Evolutionary conservation across 2,888 invertebrate genomes (phyloP), one percentile per base, ranked within the genome.

Genomic region (Argyresthia goedartella): DNA sequence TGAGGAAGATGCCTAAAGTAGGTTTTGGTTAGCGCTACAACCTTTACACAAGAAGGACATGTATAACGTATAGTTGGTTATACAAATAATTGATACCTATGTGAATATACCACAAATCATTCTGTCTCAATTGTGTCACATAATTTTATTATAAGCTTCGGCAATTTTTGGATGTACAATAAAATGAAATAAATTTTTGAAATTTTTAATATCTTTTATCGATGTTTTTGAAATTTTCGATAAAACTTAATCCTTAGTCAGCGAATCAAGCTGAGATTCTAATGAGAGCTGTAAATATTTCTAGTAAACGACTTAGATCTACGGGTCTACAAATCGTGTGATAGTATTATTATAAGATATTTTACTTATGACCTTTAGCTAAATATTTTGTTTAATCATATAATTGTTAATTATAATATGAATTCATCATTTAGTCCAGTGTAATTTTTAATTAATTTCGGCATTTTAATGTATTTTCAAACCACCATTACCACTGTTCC

Each of bases 231-330:
- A 33, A 33, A n/a, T 11, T 47, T 47, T 47, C 47, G 4, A 47
- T 46, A n/a, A 46, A 46, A 25, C 33, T 46, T 25, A 46, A 46
- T 46, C 25, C 46, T 10, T 16, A 53, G 49, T 51, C 16, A 43
- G 15, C 11, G 41, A 51, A 39, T 53, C 36, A 51, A 25, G 49
- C 46, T 53, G 50, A 50, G n/a, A 25, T 25, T 25, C 6, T 2
- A 25, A 25, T 25, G 25, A 25, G 14, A 46, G 36, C 36, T 47
- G 10, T 49, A 25, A 36, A 44, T 44, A 33, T 8, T 47, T 16
- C 11, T 47, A 35, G 34, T 11, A 33, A 6, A 25, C 25, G 25
- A 25, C 25, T 25, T 25, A 25, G 25, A 25, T 25, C 25, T 4
- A 14, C 14, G 16, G 8, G 14, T 47, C 34, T 47, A 47, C 33